Conservation (phyloP, 2,888 invertebrate species). For the Schizaphis graminum region DNA sequence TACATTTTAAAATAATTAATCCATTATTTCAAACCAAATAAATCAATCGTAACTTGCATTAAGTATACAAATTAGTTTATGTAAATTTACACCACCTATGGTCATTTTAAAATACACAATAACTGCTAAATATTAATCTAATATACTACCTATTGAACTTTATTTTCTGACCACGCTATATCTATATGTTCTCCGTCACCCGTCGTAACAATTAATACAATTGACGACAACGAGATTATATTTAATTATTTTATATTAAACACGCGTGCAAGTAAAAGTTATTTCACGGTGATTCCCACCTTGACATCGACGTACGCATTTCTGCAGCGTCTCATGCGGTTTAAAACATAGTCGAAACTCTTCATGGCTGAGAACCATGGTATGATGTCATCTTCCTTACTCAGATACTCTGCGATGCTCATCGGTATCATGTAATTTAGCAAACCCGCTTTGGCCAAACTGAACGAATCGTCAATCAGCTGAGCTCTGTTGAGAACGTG, state of each 20-base stretch:
- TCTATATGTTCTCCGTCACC: neutral
- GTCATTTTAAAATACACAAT: neutral
- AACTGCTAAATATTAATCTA: neutral
- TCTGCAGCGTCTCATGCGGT: constrained; percentile 16
- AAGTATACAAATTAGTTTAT: neutral
- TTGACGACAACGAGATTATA: neutral
- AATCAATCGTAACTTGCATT: neutral
- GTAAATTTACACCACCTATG: neutral
- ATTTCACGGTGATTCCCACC: neutral
- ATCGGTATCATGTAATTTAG: constrained; percentile 77
- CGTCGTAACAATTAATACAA: neutral
- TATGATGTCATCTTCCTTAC: constrained; percentile 78
- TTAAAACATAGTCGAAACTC: neutral
- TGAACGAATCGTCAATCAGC: constrained; percentile 84
- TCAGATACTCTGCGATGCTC: constrained; percentile 78
- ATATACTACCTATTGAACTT: neutral
- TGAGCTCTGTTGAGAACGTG: constrained; percentile 79
- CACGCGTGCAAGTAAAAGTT: neutral
- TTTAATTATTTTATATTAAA: neutral
- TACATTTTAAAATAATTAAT: neutral
- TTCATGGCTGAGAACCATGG: constrained; percentile 72
- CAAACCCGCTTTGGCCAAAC: constrained; percentile 78
- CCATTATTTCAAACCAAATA: neutral
- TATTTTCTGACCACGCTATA: neutral
- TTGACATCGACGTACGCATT: constrained; percentile 20